Percentiles rank a stretch among this genome's conserved stretches.
Evolutionary conservation across 2,113 vertebrate genomes (phyloP).

Genomic region (Hippolais icterina): DNA sequence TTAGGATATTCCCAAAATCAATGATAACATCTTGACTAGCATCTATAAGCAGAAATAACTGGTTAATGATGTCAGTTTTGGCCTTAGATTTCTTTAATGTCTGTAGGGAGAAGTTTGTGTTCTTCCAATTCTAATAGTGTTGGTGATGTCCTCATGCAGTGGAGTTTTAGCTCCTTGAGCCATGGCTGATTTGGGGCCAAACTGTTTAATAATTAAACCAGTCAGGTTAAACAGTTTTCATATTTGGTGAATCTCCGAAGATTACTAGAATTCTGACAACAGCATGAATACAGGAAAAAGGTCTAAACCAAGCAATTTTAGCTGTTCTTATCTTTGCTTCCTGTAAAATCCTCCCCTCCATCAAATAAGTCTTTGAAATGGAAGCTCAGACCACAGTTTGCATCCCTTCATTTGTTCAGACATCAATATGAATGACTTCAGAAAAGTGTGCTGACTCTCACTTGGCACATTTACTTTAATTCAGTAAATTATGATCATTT

Average conservation of each 20-base stretch:
- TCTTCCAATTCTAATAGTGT: background rate
- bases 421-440: background rate
- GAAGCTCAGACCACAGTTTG: background rate
- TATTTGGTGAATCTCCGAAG: background rate
- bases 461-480: background rate
- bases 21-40: background rate
- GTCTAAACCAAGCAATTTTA: background rate
- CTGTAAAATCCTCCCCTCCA: background rate
- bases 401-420: background rate
- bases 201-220: constrained; percentile 41
- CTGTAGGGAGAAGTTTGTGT: background rate
- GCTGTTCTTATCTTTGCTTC: background rate
- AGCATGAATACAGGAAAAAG: background rate
- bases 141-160: background rate
- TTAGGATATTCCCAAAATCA: background rate
- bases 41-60: background rate
- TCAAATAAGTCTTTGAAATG: background rate
- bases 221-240: constrained; percentile 8
- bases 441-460: background rate
- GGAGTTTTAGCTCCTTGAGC: background rate
- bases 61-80: background rate
- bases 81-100: background rate
- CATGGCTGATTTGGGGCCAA: background rate
- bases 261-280: constrained; percentile 30
- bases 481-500: background rate